Conservation (phyloP, 2,888 invertebrate genomes). For the Eugnorisma glareosa region DNA sequence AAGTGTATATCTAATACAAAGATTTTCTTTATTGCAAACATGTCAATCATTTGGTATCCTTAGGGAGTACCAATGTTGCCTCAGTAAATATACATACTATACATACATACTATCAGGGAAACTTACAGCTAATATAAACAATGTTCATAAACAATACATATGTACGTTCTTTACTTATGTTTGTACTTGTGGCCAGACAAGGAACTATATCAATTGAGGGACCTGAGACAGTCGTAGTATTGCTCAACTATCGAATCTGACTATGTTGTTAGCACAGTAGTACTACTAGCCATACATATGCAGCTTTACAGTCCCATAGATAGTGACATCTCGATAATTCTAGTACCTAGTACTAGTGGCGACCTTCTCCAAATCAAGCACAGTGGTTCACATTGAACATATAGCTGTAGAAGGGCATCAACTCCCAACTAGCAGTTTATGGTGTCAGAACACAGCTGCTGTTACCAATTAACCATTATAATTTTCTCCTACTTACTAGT, state of each 20-base stretch:
- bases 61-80: neutral
- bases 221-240: neutral
- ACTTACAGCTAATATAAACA: too few relatives aligned
- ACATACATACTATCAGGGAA: too few relatives aligned
- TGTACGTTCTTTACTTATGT: too few relatives aligned
- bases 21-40: constrained; percentile 20
- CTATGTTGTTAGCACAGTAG: neutral
- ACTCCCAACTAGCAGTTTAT: constrained; percentile 7
- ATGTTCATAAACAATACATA: too few relatives aligned
- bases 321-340: constrained; percentile 2
- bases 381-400: constrained; percentile 73
- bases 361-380: constrained; percentile 53
- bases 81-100: too few relatives aligned
- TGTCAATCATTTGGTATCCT: neutral
- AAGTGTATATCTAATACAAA: neutral
- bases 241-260: neutral
- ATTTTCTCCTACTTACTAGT: neutral
- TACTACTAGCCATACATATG: neutral
- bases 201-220: neutral
- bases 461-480: neutral
- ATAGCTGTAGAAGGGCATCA: constrained; percentile 29
- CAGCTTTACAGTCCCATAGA: neutral
- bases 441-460: constrained; percentile 11
- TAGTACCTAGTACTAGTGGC: neutral
- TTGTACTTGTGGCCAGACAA: neutral